Base-by-base conservation (phyloP, 2,113 vertebrate species). In the Proteles cristata region DNA sequence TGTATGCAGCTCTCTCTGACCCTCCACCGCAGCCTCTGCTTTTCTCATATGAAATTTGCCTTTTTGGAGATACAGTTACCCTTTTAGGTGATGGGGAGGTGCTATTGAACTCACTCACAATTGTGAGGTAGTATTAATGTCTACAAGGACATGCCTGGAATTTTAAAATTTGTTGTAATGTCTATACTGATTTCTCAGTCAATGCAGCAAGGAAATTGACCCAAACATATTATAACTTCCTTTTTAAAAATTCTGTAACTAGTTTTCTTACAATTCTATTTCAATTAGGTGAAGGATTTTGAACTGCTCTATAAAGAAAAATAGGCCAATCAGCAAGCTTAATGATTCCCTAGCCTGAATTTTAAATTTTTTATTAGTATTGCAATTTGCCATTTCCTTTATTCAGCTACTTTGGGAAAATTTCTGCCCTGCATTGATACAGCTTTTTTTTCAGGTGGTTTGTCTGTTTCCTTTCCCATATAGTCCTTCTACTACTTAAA, bases 211-310 rank as follows among this genome's bases (percentile, higher is more conserved):
- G 84, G 71, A 5, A 81, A 96, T 12, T 96, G 68, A 76, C 28
- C n/a, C n/a, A 55, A 83, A 9, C 31, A 50, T 82, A 53, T 71
- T 73, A 63, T 63, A n/a, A 69, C 45, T 90, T 90, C 69, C 43
- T 81, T 71, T 92, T 4, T 0, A 35, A 96, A 73, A 94, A 93
- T 80, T n/a, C 71, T 79, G 11, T 77, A 69, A 73, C 39, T 19
- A 28, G 74, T 92, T 87, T 83, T 33, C 50, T 88, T 96, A 79
- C 9, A 93, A 77, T 88, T 88, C 53, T 12, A 93, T 86, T 86
- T 94, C 16, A 9, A 76, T 68, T 77, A 89, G 43, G 63, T 93
- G 80, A 97, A 65, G 25, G 43, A 88, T 95, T 97, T 97, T 87
- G 25, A 92, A 93, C 23, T 92, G 8, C 35, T 89, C 55, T 86